These are phyloP conservation scores for Pavo muticus DNA, from an alignment of 2,113 vertebrate genomes.

Conservation along the genomic window DNA sequence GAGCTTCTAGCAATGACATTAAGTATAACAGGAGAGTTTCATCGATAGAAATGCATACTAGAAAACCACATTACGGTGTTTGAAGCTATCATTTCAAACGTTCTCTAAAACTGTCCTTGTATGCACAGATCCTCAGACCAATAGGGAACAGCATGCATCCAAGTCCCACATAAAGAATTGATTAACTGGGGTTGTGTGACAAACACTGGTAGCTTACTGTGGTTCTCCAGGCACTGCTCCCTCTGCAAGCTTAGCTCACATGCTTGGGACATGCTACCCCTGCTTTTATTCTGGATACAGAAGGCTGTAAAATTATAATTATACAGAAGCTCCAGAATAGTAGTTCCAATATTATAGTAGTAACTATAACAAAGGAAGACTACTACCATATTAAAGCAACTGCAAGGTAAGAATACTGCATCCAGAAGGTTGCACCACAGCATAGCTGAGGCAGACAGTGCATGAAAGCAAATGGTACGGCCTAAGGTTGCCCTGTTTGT, in stretches of 20 bases:
- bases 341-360: background rate
- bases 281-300: background rate
- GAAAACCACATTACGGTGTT: background rate
- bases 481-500: background rate
- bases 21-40: background rate
- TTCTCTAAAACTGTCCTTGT: background rate
- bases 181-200: background rate
- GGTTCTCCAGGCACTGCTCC: background rate
- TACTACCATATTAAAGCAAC: background rate
- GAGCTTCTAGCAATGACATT: background rate
- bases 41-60: background rate
- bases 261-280: background rate
- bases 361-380: background rate
- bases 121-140: background rate
- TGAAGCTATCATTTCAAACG: background rate
- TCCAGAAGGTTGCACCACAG: background rate
- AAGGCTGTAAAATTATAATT: background rate
- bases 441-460: background rate
- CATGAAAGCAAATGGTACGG: background rate
- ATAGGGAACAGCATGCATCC: background rate
- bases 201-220: rapidly evolving
- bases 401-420: background rate
- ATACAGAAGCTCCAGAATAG: background rate
- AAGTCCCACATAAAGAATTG: background rate
- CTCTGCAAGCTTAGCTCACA: background rate